Conservation (phyloP, 2,797 vertebrate genomes). For the Oreortyx pictus region DNA sequence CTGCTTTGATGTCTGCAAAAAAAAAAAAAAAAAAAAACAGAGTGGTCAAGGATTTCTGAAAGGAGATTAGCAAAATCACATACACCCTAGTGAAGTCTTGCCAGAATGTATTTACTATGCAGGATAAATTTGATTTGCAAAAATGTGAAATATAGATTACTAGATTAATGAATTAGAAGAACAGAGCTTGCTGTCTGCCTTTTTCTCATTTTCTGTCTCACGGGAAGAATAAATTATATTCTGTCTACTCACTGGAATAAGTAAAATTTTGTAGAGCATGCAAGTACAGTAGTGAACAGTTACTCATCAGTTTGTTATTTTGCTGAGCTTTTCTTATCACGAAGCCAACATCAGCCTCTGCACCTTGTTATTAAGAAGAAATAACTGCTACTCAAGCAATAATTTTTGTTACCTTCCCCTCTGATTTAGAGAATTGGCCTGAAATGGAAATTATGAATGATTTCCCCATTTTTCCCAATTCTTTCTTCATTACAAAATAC, state of each 20-base stretch:
- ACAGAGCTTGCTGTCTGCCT: constrained; percentile 8
- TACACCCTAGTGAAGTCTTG: constrained; percentile 15
- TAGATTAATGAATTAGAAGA: constrained; percentile 48
- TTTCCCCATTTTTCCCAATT: neutral
- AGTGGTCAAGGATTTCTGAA: constrained; percentile 32
- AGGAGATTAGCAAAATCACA: constrained; percentile 30
- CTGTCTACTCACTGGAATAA: constrained; percentile 15
- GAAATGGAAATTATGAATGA: neutral
- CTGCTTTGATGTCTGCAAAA: constrained; percentile 30
- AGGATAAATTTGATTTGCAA: constrained; percentile 44
- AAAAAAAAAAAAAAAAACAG: neutral
- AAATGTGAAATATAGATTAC: constrained; percentile 38
- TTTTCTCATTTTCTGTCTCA: constrained; percentile 16
- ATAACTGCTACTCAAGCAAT: neutral
- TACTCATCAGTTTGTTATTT: neutral
- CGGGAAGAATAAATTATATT: constrained; percentile 30
- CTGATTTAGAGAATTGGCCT: neutral
- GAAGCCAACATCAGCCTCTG: neutral
- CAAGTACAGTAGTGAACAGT: neutral
- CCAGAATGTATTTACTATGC: constrained; percentile 22
- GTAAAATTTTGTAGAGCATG: constrained; percentile 24
- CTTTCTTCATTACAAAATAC: neutral
- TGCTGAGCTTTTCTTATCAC: neutral
- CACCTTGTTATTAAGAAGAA: neutral
- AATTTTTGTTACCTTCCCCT: neutral